Conservation (phyloP, 2,113 vertebrate genomes). For the Mus pahari region DNA sequence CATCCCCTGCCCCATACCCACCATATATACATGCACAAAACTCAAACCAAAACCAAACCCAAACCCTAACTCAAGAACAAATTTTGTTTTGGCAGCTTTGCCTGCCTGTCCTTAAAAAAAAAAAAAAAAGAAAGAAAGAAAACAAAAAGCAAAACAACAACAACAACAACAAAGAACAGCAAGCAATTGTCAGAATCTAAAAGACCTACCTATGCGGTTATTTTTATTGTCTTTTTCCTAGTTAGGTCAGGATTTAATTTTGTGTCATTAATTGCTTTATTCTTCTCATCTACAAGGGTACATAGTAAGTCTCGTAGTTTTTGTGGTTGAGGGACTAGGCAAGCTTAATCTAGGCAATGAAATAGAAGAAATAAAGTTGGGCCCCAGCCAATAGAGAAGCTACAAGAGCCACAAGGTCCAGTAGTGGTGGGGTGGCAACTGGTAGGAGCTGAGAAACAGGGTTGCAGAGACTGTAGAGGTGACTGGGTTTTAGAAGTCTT, state of each 20-base stretch:
- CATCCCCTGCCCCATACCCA: too few relatives aligned
- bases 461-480: background rate
- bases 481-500: background rate
- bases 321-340: background rate
- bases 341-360: background rate
- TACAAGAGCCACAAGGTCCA: background rate
- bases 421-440: background rate
- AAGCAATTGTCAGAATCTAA: background rate
- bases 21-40: background rate
- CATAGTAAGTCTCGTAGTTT: background rate
- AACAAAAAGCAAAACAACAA: background rate
- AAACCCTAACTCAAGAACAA: background rate
- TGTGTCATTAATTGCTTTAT: conserved; percentile 45
- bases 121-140: background rate
- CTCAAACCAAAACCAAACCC: background rate
- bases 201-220: background rate
- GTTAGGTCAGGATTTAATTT: conserved; percentile 29
- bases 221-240: conserved; percentile 42
- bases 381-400: background rate
- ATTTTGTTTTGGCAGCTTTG: conserved; percentile 39
- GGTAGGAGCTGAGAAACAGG: background rate
- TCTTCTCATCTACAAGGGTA: background rate
- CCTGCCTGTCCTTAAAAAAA: background rate
- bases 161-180: background rate
- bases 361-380: conserved; percentile 13